Evolutionary conservation across 2,888 invertebrate species (phyloP).

Genomic region (Synanthedon tipuliformis): DNA sequence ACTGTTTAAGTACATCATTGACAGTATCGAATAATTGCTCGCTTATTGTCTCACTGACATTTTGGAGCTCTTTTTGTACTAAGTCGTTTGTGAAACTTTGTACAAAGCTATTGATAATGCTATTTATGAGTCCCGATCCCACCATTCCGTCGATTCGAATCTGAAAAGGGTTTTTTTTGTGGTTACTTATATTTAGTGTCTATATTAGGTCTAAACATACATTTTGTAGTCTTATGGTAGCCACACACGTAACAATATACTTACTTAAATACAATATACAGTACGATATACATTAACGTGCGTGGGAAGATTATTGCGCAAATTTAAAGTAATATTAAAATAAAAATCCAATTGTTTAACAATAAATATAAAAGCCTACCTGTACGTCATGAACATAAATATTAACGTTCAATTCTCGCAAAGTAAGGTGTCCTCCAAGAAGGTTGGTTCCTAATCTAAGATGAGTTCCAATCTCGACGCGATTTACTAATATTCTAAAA

Average conservation of each 20-base stretch:
- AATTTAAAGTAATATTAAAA: background rate
- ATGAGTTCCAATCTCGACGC: conserved; percentile 27
- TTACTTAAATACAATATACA: too few relatives aligned
- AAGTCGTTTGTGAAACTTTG: conserved; percentile 31
- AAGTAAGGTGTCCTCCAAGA: conserved; percentile 22
- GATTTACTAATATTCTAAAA: conserved; percentile 33
- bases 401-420: conserved; percentile 29
- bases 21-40: conserved; percentile 30
- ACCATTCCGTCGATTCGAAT: conserved; percentile 28
- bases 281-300: too few relatives aligned
- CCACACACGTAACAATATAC: too few relatives aligned
- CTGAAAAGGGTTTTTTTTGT: background rate
- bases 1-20: conserved; percentile 32
- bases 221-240: background rate
- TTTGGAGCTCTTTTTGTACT: conserved; percentile 25
- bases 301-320: too few relatives aligned
- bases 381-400: conserved; percentile 31
- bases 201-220: too few relatives aligned
- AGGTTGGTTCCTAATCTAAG: conserved; percentile 30
- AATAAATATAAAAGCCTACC: conserved; percentile 17
- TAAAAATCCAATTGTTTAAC: background rate
- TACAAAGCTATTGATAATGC: conserved; percentile 26
- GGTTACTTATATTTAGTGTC: background rate
- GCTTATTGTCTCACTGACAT: conserved; percentile 25
- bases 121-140: conserved; percentile 32